Conservation (phyloP, 1,140 invertebrate species). For the Pachyrhynchus sulphureomaculatus region DNA sequence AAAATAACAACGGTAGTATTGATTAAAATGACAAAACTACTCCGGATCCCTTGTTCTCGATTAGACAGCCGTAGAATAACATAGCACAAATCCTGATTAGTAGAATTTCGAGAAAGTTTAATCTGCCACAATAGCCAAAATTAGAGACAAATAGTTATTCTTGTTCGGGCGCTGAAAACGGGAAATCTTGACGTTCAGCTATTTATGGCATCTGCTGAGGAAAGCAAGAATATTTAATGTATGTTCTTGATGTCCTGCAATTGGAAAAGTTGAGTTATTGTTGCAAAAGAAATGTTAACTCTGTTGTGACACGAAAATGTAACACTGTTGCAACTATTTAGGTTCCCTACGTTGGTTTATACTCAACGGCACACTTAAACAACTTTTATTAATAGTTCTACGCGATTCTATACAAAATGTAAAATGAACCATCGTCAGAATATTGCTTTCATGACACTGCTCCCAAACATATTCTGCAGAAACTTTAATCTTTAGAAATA, state of each 20-base stretch:
- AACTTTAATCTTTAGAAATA: too few relatives aligned
- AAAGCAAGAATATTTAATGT: conserved; percentile 4
- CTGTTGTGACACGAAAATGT: too few relatives aligned
- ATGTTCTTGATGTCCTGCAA: neutral
- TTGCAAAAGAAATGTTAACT: too few relatives aligned
- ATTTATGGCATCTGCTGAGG: conserved; percentile 29
- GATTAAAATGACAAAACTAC: conserved; percentile 5
- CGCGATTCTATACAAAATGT: too few relatives aligned
- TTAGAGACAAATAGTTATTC: conserved; percentile 43
- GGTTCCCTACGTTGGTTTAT: too few relatives aligned
- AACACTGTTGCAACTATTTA: too few relatives aligned
- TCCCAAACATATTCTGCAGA: too few relatives aligned
- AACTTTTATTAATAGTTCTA: too few relatives aligned
- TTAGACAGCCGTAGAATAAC: conserved; percentile 9
- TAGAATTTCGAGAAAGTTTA: conserved; percentile 35
- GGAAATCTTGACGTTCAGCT: conserved; percentile 31
- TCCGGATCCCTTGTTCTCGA: neutral
- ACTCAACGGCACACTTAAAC: too few relatives aligned
- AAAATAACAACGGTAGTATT: neutral
- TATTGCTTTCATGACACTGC: too few relatives aligned
- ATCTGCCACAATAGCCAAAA: conserved; percentile 42
- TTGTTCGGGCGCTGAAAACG: conserved; percentile 31
- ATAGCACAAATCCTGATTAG: conserved; percentile 39
- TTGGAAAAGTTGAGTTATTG: too few relatives aligned
- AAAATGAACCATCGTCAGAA: too few relatives aligned